phyloP scores from a whole-genome alignment of 2,113 vertebrate species.

The Vidua chalybeata region DNA sequence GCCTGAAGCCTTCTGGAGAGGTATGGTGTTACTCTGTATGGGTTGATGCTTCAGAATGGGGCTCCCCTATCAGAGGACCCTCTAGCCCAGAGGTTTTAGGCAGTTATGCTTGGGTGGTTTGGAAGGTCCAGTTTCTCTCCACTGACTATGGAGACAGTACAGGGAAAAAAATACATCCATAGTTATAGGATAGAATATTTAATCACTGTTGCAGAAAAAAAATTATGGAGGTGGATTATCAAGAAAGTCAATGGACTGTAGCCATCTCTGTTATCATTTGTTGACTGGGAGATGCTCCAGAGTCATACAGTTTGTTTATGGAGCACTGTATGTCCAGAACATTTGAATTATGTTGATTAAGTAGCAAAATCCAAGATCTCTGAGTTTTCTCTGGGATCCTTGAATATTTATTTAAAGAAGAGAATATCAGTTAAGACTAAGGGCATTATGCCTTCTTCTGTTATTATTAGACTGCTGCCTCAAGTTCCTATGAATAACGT shows the following conservation, averaged over 20 bases:
- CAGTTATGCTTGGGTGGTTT: neutral
- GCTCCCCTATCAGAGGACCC: constrained; percentile 8
- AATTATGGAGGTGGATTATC: neutral
- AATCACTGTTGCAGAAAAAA: neutral
- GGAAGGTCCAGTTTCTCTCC: neutral
- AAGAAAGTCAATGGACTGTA: neutral
- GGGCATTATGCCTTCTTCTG: neutral
- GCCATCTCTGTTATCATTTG: neutral
- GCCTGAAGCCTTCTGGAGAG: no score
- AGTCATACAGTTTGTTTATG: neutral
- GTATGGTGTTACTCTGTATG: neutral
- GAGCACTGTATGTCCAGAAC: neutral
- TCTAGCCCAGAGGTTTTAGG: neutral
- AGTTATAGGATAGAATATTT: neutral
- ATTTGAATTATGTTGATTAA: neutral
- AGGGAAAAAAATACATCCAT: neutral
- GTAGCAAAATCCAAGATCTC: neutral
- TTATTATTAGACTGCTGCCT: neutral
- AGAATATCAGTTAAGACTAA: neutral
- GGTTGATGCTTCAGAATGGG: neutral
- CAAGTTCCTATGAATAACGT: neutral
- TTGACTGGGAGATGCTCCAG: neutral
- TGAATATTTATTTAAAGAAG: neutral
- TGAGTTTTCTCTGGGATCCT: neutral
- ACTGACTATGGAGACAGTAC: neutral